Conservation (phyloP, 2,888 invertebrate genomes). For the Petrolisthes cinctipes region DNA sequence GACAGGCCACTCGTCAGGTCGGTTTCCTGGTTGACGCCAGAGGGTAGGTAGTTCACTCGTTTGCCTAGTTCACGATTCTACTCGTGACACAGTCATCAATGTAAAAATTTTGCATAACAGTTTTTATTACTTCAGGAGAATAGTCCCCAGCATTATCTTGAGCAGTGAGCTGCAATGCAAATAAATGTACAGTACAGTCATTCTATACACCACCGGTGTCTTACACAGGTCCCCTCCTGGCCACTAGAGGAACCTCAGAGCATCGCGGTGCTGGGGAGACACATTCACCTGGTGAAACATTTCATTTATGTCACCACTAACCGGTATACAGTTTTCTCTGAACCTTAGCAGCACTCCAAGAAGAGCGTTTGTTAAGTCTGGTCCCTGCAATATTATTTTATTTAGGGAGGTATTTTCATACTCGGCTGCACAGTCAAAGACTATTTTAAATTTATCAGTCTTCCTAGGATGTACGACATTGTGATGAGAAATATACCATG, state of each 20-base stretch:
- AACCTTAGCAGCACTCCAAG: slow-evolving; percentile 21
- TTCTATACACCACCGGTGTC: background rate
- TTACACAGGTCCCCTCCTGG: background rate
- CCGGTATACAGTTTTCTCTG: background rate
- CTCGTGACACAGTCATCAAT: slow-evolving; percentile 23
- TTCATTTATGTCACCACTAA: slow-evolving; percentile 28
- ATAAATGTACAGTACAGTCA: slow-evolving; percentile 22
- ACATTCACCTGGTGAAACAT: slow-evolving; percentile 34
- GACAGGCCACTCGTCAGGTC: no score
- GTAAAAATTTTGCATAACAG: slow-evolving; percentile 19
- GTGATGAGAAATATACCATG: slow-evolving; percentile 32
- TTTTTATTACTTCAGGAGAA: background rate
- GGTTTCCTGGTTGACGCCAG: no score
- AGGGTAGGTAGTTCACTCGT: no score
- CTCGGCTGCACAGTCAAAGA: slow-evolving; percentile 14
- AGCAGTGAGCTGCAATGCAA: background rate
- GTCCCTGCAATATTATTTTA: slow-evolving; percentile 14
- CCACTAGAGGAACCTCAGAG: slow-evolving; percentile 21
- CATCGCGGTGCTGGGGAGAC: slow-evolving; percentile 18
- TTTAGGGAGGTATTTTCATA: slow-evolving; percentile 3
- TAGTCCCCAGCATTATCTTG: background rate
- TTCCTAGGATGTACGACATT: background rate
- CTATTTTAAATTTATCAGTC: slow-evolving; percentile 23
- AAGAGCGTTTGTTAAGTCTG: slow-evolving; percentile 22
- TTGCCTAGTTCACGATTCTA: background rate